Base-by-base conservation (phyloP, 1,140 invertebrate genomes). In the Euschistus heros region DNA sequence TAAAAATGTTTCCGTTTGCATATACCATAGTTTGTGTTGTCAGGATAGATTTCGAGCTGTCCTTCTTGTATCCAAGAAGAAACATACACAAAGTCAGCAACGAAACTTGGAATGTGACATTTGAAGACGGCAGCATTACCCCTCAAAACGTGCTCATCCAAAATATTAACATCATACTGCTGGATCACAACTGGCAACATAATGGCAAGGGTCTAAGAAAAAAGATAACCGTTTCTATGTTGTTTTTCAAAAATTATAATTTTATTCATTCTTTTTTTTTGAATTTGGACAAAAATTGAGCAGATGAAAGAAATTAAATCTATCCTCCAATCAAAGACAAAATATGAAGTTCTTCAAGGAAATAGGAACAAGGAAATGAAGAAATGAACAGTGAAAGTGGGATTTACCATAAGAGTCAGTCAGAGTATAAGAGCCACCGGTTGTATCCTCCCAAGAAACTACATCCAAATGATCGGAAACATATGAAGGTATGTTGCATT, bases 31-130 rank as follows among this genome's bases (percentile, higher is more conserved):
- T 85, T 82, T 71, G 80, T 75, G 74, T 76, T 26, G 18, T 65
- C 76, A 68, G 81, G 81, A 74, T 84, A 82, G 73, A 88, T 84
- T 74, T 85, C 79, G 70, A 77, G 80, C 71, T 78, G 76, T 75
- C 86, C 86, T 71, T 87, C 85, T 76, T 89, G 87, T 72, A 92
- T 80, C 91, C 91, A 94, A 70, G 88, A 87, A 66, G 84, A 82
- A 70, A 93, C 87, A 72, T 78, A 81, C 72, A 93, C 87, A 77
- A 89, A 92, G 80, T 93, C 90, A 71, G 88, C 87, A 62, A 93
- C 90, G 78, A 92, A 93, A 78, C 89, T 91, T 68, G 91, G 91
- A 76, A 94, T 89, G 79, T 92, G 88, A 80, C 91, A 94, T 82
- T 92, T 92, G 72, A 94, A 81, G 75, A 92, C 87, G 71, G 89